Evolutionary conservation across 2,113 vertebrate genomes (phyloP).

Genomic region (Toxotes chatareus): DNA sequence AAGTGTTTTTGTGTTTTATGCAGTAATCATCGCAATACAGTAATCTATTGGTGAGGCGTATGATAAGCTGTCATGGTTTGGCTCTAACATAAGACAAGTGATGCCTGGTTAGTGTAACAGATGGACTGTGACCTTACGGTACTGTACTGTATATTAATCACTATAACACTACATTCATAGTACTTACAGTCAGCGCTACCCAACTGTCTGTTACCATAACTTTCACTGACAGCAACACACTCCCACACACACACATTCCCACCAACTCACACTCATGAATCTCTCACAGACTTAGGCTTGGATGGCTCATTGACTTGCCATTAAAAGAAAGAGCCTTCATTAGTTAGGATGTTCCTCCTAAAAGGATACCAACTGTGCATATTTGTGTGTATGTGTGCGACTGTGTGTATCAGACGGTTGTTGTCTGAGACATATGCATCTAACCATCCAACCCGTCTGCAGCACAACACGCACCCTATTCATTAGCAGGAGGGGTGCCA

Average conservation of each 20-base stretch:
- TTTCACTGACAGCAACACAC: slow-evolving; percentile 35
- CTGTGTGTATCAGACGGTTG: slow-evolving; percentile 12
- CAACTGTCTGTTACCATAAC: slow-evolving; percentile 36
- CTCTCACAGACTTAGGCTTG: slow-evolving; percentile 54
- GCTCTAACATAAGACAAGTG: slow-evolving; percentile 12
- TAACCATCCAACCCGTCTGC: slow-evolving; percentile 45
- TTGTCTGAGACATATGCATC: slow-evolving; percentile 53
- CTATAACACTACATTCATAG: slow-evolving; percentile 33
- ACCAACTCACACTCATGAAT: slow-evolving; percentile 48
- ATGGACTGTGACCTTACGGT: slow-evolving; percentile 32
- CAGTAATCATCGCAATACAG: background rate
- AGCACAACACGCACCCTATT: slow-evolving; percentile 46
- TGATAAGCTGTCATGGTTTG: slow-evolving; percentile 7
- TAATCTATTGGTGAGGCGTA: background rate
- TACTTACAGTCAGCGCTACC: slow-evolving; percentile 14
- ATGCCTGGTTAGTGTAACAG: slow-evolving; percentile 29
- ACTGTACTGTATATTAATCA: slow-evolving; percentile 34
- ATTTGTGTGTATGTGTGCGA: slow-evolving; percentile 18
- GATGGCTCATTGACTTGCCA: slow-evolving; percentile 69
- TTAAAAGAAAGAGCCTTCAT: slow-evolving; percentile 67
- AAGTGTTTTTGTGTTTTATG: background rate
- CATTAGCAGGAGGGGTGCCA: slow-evolving; percentile 60
- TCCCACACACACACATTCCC: slow-evolving; percentile 7
- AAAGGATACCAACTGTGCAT: slow-evolving; percentile 44
- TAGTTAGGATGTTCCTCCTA: slow-evolving; percentile 54